Percentiles rank a stretch among this genome's conserved stretches.
Conservation (phyloP, 2,113 vertebrate genomes). For the Aegithalos caudatus region DNA sequence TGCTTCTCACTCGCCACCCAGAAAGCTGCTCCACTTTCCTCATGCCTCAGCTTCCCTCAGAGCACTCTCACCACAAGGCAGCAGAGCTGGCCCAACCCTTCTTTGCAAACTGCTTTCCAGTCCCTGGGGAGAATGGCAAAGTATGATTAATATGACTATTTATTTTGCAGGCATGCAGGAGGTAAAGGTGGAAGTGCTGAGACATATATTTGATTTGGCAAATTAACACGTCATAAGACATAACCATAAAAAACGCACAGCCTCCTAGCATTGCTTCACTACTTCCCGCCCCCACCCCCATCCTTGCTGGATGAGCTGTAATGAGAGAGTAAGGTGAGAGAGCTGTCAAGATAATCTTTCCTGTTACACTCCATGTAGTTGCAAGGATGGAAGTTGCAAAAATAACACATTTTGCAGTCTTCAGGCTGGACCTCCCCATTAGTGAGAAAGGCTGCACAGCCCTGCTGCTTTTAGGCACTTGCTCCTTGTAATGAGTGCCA, state of each 20-base stretch:
- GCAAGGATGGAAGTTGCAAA: neutral
- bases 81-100: neutral
- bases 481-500: neutral
- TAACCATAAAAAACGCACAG: slow-evolving; percentile 44
- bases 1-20: rapidly evolving
- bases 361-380: neutral
- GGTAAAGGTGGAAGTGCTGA: slow-evolving; percentile 50
- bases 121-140: neutral
- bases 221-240: slow-evolving; percentile 68
- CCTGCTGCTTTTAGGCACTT: neutral
- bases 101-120: slow-evolving; percentile 33
- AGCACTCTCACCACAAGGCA: neutral
- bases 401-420: neutral
- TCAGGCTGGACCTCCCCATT: neutral
- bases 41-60: neutral
- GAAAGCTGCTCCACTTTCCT: neutral
- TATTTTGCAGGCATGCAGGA: slow-evolving; percentile 51
- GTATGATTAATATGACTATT: slow-evolving; percentile 52
- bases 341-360: slow-evolving; percentile 30
- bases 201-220: slow-evolving; percentile 62
- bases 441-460: neutral
- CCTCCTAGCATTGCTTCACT: slow-evolving; percentile 7
- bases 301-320: slow-evolving; percentile 13
- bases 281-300: neutral
- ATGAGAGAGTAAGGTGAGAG: slow-evolving; percentile 38